Base-by-base conservation (phyloP, 2,797 vertebrate genomes). In the Sebastes steindachneri region DNA sequence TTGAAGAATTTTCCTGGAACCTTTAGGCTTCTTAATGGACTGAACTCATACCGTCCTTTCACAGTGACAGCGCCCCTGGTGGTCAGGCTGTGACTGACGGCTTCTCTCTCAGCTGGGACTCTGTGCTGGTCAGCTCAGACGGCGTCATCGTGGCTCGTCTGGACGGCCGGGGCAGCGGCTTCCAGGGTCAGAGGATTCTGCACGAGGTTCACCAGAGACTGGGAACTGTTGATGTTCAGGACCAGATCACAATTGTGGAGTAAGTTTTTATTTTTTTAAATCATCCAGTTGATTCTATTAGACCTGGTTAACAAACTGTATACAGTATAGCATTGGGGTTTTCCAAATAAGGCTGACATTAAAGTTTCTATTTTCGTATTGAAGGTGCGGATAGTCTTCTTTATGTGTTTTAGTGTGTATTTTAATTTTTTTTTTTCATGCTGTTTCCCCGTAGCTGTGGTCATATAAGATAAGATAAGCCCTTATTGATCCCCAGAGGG, bases 111-210 rank as follows among this genome's bases (percentile, higher is more conserved):
- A 95, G 96, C 93, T 99, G 98, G 98, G 98, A 98, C 90, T 98
- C 98, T 1, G 97, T 98, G 78, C 96, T 99, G 93, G 96, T 98
- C 82, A 98, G 98, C 92, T 97, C 96, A 1, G 97, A 98, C 89
- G 95, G 94, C 77, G 87, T 98, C 80, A 96, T 99, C 68, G 93
- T 97, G 90, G 98, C 97, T 89, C 96, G 96, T 53, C 97, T 99
- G 91, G 98, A 99, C 79, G 97, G 98, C 60, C 96, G 98, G 75
- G 98, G 98, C 75, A 99, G 97, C 74, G 97, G 98, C 86, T 98
- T 97, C 92, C 97, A 97, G 93, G 98, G 98, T 9, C 96, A 99
- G 90, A 97, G 97, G 94, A 94, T 99, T 88, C 94, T 99, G 60
- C 98, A 99, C 11, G 97, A 97, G 72, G 95, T 99, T 17, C 96